Evolutionary conservation across 2,797 vertebrate genomes (phyloP), one percentile per base, ranked within the genome.

Genomic region (Eulemur coronatus): DNA sequence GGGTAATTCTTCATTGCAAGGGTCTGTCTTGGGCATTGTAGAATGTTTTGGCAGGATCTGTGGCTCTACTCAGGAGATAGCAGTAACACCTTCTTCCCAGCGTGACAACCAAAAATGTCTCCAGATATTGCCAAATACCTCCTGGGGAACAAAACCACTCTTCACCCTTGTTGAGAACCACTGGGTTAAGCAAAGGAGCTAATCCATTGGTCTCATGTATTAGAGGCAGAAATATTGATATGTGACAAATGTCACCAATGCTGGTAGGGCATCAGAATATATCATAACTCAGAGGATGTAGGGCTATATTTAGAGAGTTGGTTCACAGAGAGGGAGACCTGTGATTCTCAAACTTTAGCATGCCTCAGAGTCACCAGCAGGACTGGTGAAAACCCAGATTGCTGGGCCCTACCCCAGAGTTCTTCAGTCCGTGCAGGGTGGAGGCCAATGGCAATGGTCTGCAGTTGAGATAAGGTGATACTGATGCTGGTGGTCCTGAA

Each of bases 1-100:
- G 57, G 65, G 57, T 70, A 30, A 67, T 70, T 94, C 86, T 94
- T 94, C 95, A 82, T 91, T 79, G 70, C 38, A 24, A 12, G n/a
- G 20, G 15, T 91, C 73, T 75, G 15, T 75, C 43, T 85, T 57
- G 24, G 43, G 65, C 22, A 55, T 30, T 73, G 7, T 24, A n/a
- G 48, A 91, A 78, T 81, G 63, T 70, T 95, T 97, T 52, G 38
- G 38, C 67, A 91, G 57, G 11, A 41, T 79, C 70, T 17, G 1
- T 33, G 65, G 12, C 38, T 82, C 67, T 81, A 26, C 63, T 69
- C 61, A 57, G 6, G 38, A 69, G 70, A 67, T 88, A 30, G 43
- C 12, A 22, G 10, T 86, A 76, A 41, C n/a, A 26, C 20, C 72
- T 85, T 61, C 41, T 24, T 72, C 48, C 55, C 30, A 61, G 4